Evolutionary conservation across 2,888 invertebrate species (phyloP).

Genomic region (Anaspis maculata): DNA sequence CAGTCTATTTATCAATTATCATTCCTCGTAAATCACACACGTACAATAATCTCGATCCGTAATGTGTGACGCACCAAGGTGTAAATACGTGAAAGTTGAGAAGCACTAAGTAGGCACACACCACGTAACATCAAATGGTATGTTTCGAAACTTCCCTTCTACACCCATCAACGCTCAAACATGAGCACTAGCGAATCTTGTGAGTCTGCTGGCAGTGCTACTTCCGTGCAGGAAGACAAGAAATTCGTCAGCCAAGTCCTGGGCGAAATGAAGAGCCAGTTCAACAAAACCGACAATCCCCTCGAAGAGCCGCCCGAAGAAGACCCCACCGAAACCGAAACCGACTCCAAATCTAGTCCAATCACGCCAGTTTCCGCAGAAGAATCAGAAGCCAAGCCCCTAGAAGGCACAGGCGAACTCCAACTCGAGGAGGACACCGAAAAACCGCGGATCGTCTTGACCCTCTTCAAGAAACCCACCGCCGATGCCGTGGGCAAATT

Average conservation of each 20-base stretch:
- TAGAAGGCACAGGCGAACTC: slow-evolving; percentile 13
- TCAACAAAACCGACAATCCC: slow-evolving; percentile 40
- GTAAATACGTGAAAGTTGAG: no score
- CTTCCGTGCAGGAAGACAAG: slow-evolving; percentile 8
- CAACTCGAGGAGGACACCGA: slow-evolving; percentile 12
- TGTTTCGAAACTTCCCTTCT: no score
- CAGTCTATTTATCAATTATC: no score
- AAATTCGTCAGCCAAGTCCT: slow-evolving; percentile 33
- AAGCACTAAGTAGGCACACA: no score
- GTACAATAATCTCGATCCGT: no score
- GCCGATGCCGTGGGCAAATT: slow-evolving; percentile 28
- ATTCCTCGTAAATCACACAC: no score
- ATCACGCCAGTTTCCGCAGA: no score
- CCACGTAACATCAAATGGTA: no score
- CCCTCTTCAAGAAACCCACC: slow-evolving; percentile 20
- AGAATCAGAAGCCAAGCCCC: slow-evolving; percentile 6
- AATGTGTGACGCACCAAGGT: no score
- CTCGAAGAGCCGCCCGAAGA: slow-evolving; percentile 1
- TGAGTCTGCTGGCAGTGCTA: slow-evolving; percentile 4
- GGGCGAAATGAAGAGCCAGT: slow-evolving; percentile 38
- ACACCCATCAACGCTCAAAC: no score
- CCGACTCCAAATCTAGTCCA: slow-evolving; percentile 5
- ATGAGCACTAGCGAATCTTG: not conserved
- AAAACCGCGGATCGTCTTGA: slow-evolving; percentile 16
- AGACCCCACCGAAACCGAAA: slow-evolving; percentile 4